A percentile compares a stretch with the other conserved stretches of the same genome.
Evolutionary conservation across 2,113 vertebrate species (phyloP).

Genomic region (Pterophyllum scalare): DNA sequence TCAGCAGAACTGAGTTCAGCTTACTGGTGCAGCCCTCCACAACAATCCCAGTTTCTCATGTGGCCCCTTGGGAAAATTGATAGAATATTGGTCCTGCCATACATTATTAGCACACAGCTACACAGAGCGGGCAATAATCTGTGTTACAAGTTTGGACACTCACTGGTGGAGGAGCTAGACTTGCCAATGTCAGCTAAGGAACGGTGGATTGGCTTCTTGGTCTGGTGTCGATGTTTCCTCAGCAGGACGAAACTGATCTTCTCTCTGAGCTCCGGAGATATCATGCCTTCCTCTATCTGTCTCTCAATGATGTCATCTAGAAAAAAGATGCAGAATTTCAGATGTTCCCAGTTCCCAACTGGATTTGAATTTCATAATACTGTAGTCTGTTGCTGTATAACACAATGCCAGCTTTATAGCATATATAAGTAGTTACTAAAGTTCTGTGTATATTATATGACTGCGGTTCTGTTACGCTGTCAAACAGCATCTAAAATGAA

Average conservation of each 20-base stretch:
- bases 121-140: background rate
- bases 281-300: constrained; percentile 89
- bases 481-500: background rate
- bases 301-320: constrained; percentile 92
- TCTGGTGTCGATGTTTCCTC: constrained; percentile 95
- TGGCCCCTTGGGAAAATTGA: background rate
- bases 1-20: background rate
- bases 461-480: background rate
- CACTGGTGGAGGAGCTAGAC: constrained; percentile 87
- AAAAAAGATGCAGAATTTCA: background rate
- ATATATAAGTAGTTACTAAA: background rate
- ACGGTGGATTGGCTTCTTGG: constrained; percentile 96
- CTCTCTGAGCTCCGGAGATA: constrained; percentile 89
- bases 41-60: background rate
- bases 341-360: background rate
- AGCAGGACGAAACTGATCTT: constrained; percentile 92
- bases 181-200: constrained; percentile 94
- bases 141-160: constrained; percentile 60
- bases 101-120: background rate
- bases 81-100: background rate
- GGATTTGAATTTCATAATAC: background rate
- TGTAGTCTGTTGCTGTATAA: background rate
- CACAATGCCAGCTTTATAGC: background rate
- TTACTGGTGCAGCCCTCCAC: background rate
- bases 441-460: background rate